Percentiles rank a stretch among this genome's conserved stretches.
Evolutionary conservation across 2,113 vertebrate species (phyloP).

Genomic region (Pangasianodon hypophthalmus): DNA sequence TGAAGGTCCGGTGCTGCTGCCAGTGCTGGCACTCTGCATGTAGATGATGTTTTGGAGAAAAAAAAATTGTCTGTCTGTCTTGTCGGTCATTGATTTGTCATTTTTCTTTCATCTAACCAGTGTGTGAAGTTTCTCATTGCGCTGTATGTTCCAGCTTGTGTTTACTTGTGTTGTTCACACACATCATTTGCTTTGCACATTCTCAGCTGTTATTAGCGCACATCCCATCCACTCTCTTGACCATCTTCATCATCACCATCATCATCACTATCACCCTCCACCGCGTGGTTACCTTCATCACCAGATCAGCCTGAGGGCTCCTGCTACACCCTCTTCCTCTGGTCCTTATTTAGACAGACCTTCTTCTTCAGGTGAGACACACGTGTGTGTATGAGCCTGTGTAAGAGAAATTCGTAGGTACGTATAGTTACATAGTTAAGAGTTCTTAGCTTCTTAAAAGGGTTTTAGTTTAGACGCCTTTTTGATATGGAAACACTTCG

Average conservation of each 20-base stretch:
- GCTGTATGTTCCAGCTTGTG: not conserved
- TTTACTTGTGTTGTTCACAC: slow-evolving; percentile 54
- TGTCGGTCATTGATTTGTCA: not conserved
- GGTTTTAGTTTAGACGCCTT: not conserved
- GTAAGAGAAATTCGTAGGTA: not conserved
- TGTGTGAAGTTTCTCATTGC: not conserved
- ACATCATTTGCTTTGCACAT: slow-evolving; percentile 67
- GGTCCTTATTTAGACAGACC: slow-evolving; percentile 91
- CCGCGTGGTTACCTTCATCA: slow-evolving; percentile 92
- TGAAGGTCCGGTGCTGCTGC: not conserved
- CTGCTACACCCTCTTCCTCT: slow-evolving; percentile 81
- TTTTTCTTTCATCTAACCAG: not conserved
- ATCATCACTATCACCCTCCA: slow-evolving; percentile 78
- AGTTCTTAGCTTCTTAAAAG: not conserved
- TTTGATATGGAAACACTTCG: not conserved
- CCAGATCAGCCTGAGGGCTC: slow-evolving; percentile 83
- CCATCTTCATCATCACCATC: slow-evolving; percentile 96
- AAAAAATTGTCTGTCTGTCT: not conserved
- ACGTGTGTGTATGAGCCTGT: slow-evolving; percentile 23
- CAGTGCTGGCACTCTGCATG: not conserved
- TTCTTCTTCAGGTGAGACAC: slow-evolving; percentile 90
- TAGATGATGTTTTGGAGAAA: not conserved
- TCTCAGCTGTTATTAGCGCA: slow-evolving; percentile 98
- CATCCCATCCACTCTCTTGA: slow-evolving; percentile 99
- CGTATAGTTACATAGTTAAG: not conserved